Evolutionary conservation across 1,140 invertebrate genomes (phyloP), one percentile per base, ranked within the genome.

Genomic region (Tetranychus urticae): DNA sequence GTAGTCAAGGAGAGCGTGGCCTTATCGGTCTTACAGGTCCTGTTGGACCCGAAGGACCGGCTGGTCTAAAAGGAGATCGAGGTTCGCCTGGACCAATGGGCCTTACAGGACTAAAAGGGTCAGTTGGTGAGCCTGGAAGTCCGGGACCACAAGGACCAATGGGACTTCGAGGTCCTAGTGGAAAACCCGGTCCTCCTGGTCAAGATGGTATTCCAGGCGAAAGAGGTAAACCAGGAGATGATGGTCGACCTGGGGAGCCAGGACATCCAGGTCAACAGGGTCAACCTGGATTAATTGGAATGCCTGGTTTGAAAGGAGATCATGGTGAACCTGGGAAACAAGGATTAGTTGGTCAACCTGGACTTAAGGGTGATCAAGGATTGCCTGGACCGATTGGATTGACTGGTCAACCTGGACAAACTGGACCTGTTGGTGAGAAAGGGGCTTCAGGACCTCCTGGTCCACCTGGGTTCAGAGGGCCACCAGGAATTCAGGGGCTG

Each of bases 301-400:
- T 85, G 14, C 75, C 77, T 37, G 87, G 87, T 37, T 66, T 71
- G 13, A 77, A 84, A 68, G 86, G 87, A 12, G 35, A 36, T 57
- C 35, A 34, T 1, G 56, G 56, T 35, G 6, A 7, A 14, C 10
- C 23, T 2, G 56, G 56, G 35, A 36, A 57, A 57, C 56, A 57
- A 23, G 56, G 56, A 5, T 4, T 33, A 23, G 1, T 6, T 1
- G 50, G 50, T 2, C n/a, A 52, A 52, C 50, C n/a, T 13, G 50
- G 50, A 52, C 4, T 2, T 2, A 14, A 10, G 35, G 56, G 56
- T 13, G 14, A 14, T 8, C 56, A 57, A 23, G 56, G 56, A 6
- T 34, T 36, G 8, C 56, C 23, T 57, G 56, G 56, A 35, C 56
- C 56, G 6, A n/a, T 45, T 10, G 56, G 56, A 39, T 7, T n/a